A percentile compares a stretch with the other conserved stretches of the same genome.
These are phyloP conservation scores for Drosophila willistoni DNA, from an alignment of 1,140 invertebrate species.

Conservation along the genomic window DNA sequence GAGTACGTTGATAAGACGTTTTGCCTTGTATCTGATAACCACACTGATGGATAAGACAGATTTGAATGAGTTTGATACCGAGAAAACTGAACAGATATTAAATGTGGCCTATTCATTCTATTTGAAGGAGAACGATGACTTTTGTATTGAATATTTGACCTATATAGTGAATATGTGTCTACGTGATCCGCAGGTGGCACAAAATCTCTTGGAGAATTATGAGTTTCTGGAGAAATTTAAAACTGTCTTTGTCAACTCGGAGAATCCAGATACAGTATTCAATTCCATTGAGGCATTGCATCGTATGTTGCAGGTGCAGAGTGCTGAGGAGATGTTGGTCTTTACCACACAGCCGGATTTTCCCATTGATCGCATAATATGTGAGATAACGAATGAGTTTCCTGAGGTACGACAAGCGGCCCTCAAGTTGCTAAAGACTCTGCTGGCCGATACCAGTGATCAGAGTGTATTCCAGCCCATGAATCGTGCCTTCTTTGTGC, in stretches of 20 bases:
- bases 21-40: conserved; percentile 64
- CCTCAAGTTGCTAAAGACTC: conserved; percentile 56
- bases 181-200: conserved; percentile 66
- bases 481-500: conserved; percentile 51
- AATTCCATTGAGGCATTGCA: conserved; percentile 69
- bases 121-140: conserved; percentile 61
- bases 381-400: conserved; percentile 69
- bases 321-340: conserved; percentile 49
- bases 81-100: conserved; percentile 44
- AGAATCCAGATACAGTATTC: conserved; percentile 70
- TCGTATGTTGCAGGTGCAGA: conserved; percentile 58
- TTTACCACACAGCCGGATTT: conserved; percentile 60
- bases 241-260: conserved; percentile 43
- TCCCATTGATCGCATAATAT: conserved; percentile 68
- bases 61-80: conserved; percentile 54
- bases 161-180: conserved; percentile 69
- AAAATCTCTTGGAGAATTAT: conserved; percentile 37
- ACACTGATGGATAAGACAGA: conserved; percentile 58
- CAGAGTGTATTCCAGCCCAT: conserved; percentile 49
- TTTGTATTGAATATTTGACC: conserved; percentile 69
- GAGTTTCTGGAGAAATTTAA: conserved; percentile 69
- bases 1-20: conserved; percentile 59
- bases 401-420: conserved; percentile 61
- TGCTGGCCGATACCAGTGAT: conserved; percentile 62
- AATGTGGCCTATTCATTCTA: conserved; percentile 45